These are phyloP conservation scores for Dysmachus trigonus DNA, from an alignment of 2,888 invertebrate genomes.

Conservation along the genomic window DNA sequence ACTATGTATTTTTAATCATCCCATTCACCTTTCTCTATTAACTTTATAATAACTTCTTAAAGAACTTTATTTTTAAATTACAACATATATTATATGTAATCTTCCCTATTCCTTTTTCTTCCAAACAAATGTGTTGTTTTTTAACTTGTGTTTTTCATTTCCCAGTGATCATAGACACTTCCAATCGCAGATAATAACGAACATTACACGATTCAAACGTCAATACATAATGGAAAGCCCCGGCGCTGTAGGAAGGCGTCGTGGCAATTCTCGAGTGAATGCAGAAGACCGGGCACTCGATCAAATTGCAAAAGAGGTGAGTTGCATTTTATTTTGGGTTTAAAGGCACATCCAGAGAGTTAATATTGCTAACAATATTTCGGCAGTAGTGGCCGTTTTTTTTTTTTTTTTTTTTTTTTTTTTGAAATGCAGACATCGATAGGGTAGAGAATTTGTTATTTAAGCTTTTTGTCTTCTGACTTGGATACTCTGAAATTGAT, in stretches of 20 bases:
- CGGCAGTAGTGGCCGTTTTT: too few species aligned
- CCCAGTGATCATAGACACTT: conserved; percentile 4
- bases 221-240: conserved; percentile 60
- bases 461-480: too few species aligned
- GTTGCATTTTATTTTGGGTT: conserved; percentile 51
- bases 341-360: not conserved
- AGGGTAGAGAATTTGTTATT: too few species aligned
- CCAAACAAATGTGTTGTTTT: not conserved
- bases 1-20: not conserved
- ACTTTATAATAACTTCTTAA: not conserved
- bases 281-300: conserved; percentile 98
- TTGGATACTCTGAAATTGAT: too few species aligned
- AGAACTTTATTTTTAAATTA: not conserved
- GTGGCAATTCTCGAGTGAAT: conserved; percentile 81
- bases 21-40: not conserved
- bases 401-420: too few species aligned
- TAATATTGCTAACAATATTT: not conserved
- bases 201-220: conserved; percentile 28
- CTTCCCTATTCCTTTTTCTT: not conserved
- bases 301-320: conserved; percentile 96
- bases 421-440: too few species aligned
- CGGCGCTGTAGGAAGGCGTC: conserved; percentile 71
- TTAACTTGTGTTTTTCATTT: not conserved
- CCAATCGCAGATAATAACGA: conserved; percentile 17
- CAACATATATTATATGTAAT: not conserved